Conservation (phyloP, 2,113 vertebrate genomes). For the Apteryx owenii region DNA sequence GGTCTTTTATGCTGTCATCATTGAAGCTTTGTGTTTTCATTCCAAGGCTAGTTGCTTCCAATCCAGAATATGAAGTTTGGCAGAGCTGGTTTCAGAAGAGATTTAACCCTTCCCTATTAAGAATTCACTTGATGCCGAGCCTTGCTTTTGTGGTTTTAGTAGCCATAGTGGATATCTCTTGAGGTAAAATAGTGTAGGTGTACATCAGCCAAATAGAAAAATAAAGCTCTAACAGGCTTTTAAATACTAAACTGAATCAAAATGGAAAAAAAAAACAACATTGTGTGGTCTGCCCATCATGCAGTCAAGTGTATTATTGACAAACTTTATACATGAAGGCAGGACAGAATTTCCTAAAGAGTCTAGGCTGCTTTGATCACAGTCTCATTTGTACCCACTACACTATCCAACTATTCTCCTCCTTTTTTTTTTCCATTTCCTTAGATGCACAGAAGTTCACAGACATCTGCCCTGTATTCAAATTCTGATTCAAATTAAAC, state of each 20-base stretch:
- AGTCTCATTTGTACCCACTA: background rate
- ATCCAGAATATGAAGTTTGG: conserved; percentile 66
- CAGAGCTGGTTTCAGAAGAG: conserved; percentile 39
- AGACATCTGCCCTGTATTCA: background rate
- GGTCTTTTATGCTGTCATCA: conserved; percentile 36
- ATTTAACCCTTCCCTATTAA: conserved; percentile 49
- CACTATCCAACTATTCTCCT: background rate
- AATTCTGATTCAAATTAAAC: background rate
- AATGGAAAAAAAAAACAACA: background rate
- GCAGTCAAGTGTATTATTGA: background rate
- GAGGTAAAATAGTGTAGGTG: background rate
- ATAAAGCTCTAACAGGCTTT: conserved; percentile 40
- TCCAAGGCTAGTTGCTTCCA: conserved; percentile 54
- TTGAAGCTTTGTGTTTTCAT: conserved; percentile 63
- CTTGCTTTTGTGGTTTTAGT: conserved; percentile 24
- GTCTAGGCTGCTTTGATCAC: background rate
- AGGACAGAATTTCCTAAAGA: background rate
- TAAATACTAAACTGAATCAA: conserved; percentile 39
- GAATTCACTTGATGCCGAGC: background rate
- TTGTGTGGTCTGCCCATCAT: background rate
- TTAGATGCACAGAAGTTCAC: background rate
- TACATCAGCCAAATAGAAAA: conserved; percentile 9
- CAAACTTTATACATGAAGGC: background rate
- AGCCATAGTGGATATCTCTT: background rate
- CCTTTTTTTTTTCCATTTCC: background rate